Base-by-base conservation (phyloP, 1,140 invertebrate species). In the Choristoneura fumiferana region DNA sequence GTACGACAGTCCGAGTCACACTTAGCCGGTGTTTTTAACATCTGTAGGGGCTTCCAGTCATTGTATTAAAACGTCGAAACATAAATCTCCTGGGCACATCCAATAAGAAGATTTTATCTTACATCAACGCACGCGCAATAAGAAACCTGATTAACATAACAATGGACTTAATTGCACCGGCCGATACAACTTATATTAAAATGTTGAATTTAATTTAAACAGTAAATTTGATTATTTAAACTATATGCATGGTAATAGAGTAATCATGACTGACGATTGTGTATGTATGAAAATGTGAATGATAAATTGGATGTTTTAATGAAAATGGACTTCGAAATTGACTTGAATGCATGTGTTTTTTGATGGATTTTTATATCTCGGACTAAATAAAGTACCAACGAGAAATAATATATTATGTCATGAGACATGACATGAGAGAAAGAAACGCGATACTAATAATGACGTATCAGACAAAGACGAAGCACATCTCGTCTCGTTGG, bases 51-150 rank as follows among this genome's bases (percentile, higher is more conserved):
- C 43, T 49, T 17, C 43, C 43, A 49, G 43, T 49, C 22, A 37
- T 38, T 56, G 54, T 56, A 40, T 29, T 22, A 39, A 56, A 15
- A 36, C 38, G n/a, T n/a, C 43, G n/a, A 54, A 59, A 67, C 69
- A 72, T 75, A 70, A 75, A 75, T 75, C 73, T 67, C 66, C 35
- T 54, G 60, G n/a, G n/a, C 38, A 60, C 62, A 72, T 60, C 54
- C 63, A 75, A 75, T 68, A 70, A 70, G 60, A 71, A 65, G 69
- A 72, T 74, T 62, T 70, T 67, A 75, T 75, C 73, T 67, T 58
- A 66, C 54, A 60, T 66, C 65, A 67, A 67, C 69, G 59, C 29
- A 38, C 60, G 60, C 63, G 66, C 67, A 66, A n/a, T 63, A 63
- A 69, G 57, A 69, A 66, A 73, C 65, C 63, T 60, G 61, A 73